A percentile compares a stretch with the other conserved stretches of the same genome.
phyloP scores from a whole-genome alignment of 2,888 invertebrate species.

The Cheilosia vulpina region DNA sequence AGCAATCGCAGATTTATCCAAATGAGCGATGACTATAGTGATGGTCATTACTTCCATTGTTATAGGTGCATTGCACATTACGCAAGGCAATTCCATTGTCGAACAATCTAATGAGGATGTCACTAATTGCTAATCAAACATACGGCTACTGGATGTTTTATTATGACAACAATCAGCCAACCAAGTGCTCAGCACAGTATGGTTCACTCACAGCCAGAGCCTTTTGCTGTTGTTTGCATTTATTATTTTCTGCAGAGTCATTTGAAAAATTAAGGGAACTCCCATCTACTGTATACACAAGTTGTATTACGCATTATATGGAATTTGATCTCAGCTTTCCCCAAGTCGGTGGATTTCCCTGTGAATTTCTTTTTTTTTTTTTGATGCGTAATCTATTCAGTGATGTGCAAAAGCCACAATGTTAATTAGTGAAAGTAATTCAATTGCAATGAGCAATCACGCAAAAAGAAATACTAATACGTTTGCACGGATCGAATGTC shows the following conservation, averaged over 20 bases:
- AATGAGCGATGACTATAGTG: not conserved
- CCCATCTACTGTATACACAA: constrained; percentile 1
- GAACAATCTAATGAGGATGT: constrained; percentile 67
- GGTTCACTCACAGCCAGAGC: constrained; percentile 38
- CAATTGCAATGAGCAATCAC: too few species aligned
- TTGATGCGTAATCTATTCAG: not conserved
- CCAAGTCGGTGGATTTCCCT: constrained; percentile 28
- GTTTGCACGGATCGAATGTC: too few species aligned
- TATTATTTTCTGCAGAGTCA: constrained; percentile 5
- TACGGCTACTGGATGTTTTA: constrained; percentile 5
- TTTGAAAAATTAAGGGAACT: constrained; percentile 34
- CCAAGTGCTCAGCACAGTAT: constrained; percentile 11
- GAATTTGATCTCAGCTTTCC: constrained; percentile 12
- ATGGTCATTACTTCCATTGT: constrained; percentile 6
- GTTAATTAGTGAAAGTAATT: too few species aligned
- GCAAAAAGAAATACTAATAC: too few species aligned
- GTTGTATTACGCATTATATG: constrained; percentile 16
- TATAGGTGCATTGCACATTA: constrained; percentile 28
- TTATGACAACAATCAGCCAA: constrained; percentile 43
- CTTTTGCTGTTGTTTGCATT: constrained; percentile 30
- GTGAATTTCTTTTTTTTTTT: not conserved
- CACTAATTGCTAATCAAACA: constrained; percentile 69
- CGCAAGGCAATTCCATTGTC: constrained; percentile 48
- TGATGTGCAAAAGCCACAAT: too few species aligned
- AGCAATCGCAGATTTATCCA: not conserved